Conservation (phyloP, 2,797 vertebrate genomes). For the Pelodytes ibericus region DNA sequence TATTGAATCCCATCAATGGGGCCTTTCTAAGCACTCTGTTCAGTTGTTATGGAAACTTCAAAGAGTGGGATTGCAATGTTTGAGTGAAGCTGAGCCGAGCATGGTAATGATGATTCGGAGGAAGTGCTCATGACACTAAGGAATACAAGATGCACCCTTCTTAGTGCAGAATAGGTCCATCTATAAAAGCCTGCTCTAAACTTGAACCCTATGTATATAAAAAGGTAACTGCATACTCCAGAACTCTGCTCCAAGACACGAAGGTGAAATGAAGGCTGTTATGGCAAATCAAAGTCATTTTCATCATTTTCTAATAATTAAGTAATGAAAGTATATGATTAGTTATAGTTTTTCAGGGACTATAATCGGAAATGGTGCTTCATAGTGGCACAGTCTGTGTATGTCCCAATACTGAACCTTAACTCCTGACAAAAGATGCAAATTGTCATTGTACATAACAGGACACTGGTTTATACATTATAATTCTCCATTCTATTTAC, state of each 20-base stretch:
- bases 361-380: too few relatives aligned
- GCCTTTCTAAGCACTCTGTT: conserved; percentile 43
- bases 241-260: too few relatives aligned
- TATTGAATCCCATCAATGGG: conserved; percentile 46
- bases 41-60: conserved; percentile 53
- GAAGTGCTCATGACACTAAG: conserved; percentile 15
- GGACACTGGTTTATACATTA: too few relatives aligned
- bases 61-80: conserved; percentile 53
- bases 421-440: too few relatives aligned
- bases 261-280: not conserved
- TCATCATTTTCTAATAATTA: too few relatives aligned
- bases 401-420: too few relatives aligned
- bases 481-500: too few relatives aligned
- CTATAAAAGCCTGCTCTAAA: not conserved
- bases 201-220: not conserved
- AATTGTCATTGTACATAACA: too few relatives aligned
- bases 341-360: too few relatives aligned
- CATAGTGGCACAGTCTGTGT: too few relatives aligned
- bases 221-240: not conserved
- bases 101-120: conserved; percentile 10
- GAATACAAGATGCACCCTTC: conserved; percentile 12
- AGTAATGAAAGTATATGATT: too few relatives aligned
- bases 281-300: too few relatives aligned
- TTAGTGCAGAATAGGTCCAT: not conserved
- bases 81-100: conserved; percentile 34